Conservation (phyloP, 2,888 invertebrate species). For the Heteromyza rotundicornis region DNA sequence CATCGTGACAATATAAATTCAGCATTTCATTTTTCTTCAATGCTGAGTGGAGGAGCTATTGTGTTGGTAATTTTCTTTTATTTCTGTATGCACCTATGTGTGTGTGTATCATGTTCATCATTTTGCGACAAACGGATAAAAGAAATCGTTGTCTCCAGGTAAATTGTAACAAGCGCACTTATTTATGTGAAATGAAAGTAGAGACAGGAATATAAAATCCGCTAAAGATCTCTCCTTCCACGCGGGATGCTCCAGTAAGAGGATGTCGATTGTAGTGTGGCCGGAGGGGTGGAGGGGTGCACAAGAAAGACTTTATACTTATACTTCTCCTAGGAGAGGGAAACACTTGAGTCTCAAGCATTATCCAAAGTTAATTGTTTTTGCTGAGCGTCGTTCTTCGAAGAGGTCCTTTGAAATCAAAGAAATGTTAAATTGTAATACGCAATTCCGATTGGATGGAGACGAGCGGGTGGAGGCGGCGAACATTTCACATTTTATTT, state of each 20-base stretch:
- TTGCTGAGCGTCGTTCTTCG: not conserved
- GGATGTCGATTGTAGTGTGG: too few species aligned
- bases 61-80: not conserved
- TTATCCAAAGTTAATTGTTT: not conserved
- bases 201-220: not conserved
- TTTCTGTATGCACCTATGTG: not conserved
- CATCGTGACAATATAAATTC: constrained; percentile 1
- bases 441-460: too few species aligned
- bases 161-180: not conserved
- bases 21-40: constrained; percentile 4
- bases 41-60: not conserved
- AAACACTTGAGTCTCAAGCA: not conserved
- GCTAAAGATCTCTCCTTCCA: not conserved
- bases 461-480: too few species aligned
- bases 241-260: too few species aligned
- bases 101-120: too few species aligned
- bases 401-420: not conserved
- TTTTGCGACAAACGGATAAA: not conserved
- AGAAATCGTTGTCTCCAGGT: not conserved
- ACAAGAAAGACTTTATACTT: too few species aligned
- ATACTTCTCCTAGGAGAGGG: too few species aligned
- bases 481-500: too few species aligned
- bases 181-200: not conserved
- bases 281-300: too few species aligned
- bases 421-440: not conserved